A percentile compares a stretch with the other conserved stretches of the same genome.
These are phyloP conservation scores for Danio jaintianensis DNA, from an alignment of 2,797 vertebrate species.

Conservation along the genomic window DNA sequence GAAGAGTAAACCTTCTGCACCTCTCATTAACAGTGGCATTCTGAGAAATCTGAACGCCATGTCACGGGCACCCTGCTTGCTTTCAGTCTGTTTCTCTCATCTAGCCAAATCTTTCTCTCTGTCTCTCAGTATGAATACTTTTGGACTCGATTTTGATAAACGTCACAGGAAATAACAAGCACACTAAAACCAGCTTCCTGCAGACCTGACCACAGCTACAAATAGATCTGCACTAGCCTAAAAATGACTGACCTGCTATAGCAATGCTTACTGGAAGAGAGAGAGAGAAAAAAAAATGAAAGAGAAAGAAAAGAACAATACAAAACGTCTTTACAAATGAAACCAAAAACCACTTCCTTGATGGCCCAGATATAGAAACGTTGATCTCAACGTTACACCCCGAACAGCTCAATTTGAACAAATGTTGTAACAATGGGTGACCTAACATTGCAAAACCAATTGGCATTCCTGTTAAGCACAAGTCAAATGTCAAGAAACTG, in stretches of 20 bases:
- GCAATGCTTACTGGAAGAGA: slow-evolving; percentile 50
- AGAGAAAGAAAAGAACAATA: slow-evolving; percentile 17
- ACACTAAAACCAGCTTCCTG: slow-evolving; percentile 54
- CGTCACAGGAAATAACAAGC: slow-evolving; percentile 53
- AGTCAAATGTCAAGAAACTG: slow-evolving; percentile 13
- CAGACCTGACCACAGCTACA: slow-evolving; percentile 58
- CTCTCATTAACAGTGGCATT: slow-evolving; percentile 24
- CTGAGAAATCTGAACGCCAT: slow-evolving; percentile 43
- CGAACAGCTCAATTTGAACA: slow-evolving; percentile 12
- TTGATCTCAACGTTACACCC: slow-evolving; percentile 1
- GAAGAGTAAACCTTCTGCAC: slow-evolving; percentile 23
- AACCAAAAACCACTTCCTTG: slow-evolving; percentile 56
- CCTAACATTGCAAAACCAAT: background rate
- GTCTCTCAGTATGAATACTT: slow-evolving; percentile 26
- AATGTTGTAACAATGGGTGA: background rate
- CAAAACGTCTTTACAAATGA: slow-evolving; percentile 44
- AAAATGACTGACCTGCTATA: slow-evolving; percentile 61
- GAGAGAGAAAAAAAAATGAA: slow-evolving; percentile 5
- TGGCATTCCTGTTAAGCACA: background rate
- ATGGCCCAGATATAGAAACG: slow-evolving; percentile 35
- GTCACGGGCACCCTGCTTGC: slow-evolving; percentile 35
- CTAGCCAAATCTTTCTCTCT: slow-evolving; percentile 22
- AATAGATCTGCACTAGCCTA: slow-evolving; percentile 58
- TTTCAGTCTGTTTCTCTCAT: slow-evolving; percentile 42
- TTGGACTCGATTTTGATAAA: slow-evolving; percentile 27